Base-by-base conservation (phyloP, 2,113 vertebrate genomes). In the Orthochromis indermauri region DNA sequence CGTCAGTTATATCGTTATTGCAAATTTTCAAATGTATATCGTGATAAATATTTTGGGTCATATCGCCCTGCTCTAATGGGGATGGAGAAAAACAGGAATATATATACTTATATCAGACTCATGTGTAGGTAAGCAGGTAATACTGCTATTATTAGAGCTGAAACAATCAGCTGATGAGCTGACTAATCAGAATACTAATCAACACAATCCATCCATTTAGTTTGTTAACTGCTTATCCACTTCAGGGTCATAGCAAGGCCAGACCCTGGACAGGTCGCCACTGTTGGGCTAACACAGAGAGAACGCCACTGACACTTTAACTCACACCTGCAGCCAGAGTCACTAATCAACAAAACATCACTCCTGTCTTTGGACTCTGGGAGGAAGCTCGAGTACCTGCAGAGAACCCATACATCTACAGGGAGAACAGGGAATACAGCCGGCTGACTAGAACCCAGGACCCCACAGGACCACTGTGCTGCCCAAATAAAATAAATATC, bases 231-330 rank as follows among this genome's bases (percentile, higher is more conserved):
- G 1, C n/a, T 47, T 28, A 47, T 73, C 21, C 21, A 47, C 14
- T 47, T 3, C 21, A 45, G 66, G n/a, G 37, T 16, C 35, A 10
- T 6, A 42, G 37, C 0, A 8, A 40, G 0, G 13, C 13, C 14
- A 24, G 66, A 45, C 37, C 21, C 37, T 45, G 68, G 13, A 73
- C 40, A 47, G 68, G 4, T 28, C 14, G 13, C 40, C 21, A 73
- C 0, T 16, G 12, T 1, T 73, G 37, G 13, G 1, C 0, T 68
- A 4, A 68, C 35, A 40, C 10, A 45, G 40, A 28, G 37, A 73
- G 37, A 45, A 1, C 4, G 4, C 3, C 21, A 10, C 21, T 42
- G n/a, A 40, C n/a, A 37, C 63, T 66, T 33, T 12, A 35, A 40
- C 12, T 40, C 11, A 45, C 21, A 45, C 8, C 37, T 73, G n/a